phyloP scores from a whole-genome alignment of 2,888 invertebrate genomes.

The Euclidia mi region DNA sequence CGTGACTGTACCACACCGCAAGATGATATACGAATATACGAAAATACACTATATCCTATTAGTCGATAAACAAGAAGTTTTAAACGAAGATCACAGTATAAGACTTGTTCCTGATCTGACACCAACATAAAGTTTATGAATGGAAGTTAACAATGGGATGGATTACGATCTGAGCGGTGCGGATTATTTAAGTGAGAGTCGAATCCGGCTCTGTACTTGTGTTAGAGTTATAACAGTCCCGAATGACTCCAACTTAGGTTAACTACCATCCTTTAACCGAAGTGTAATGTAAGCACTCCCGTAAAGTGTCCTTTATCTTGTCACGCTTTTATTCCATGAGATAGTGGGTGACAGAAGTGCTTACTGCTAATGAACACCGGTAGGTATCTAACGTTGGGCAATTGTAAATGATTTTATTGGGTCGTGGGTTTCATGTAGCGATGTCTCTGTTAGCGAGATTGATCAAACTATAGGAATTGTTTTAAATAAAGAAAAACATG shows the following conservation, averaged over 20 bases:
- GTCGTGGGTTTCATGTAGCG: too few species aligned
- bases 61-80: slow-evolving; percentile 10
- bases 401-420: background rate
- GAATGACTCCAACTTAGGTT: slow-evolving; percentile 12
- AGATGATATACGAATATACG: slow-evolving; percentile 6
- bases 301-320: slow-evolving; percentile 30
- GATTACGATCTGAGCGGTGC: slow-evolving; percentile 38
- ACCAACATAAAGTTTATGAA: slow-evolving; percentile 23
- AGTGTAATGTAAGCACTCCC: slow-evolving; percentile 33
- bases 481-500: too few species aligned
- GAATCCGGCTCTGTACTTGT: slow-evolving; percentile 9
- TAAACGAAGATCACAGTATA: slow-evolving; percentile 20
- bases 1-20: slow-evolving; percentile 2
- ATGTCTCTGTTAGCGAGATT: too few species aligned
- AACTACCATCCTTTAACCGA: slow-evolving; percentile 19
- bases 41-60: slow-evolving; percentile 2
- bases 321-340: slow-evolving; percentile 30
- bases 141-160: slow-evolving; percentile 19
- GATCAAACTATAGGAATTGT: too few species aligned
- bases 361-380: background rate
- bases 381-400: background rate
- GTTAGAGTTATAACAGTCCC: slow-evolving; percentile 33
- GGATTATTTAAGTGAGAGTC: slow-evolving; percentile 22
- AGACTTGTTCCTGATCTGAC: slow-evolving; percentile 30
- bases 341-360: background rate